Evolutionary conservation across 2,797 vertebrate species (phyloP).

Genomic region (Aphelocoma californica): DNA sequence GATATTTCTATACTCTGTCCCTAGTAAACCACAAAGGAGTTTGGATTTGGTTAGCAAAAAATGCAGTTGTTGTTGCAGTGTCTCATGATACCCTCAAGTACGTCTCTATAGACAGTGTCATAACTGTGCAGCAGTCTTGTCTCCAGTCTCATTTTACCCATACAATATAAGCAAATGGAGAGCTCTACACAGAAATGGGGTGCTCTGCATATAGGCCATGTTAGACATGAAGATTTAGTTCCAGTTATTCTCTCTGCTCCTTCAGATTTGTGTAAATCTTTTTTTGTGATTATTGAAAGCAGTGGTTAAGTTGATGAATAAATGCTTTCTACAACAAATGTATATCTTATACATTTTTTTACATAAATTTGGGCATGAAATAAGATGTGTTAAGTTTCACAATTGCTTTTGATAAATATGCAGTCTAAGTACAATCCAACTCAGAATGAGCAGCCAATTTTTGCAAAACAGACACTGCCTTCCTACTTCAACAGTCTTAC

Average conservation of each 20-base stretch:
- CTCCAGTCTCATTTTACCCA: background rate
- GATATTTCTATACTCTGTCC: background rate
- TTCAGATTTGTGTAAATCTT: background rate
- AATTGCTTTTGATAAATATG: background rate
- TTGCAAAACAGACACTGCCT: background rate
- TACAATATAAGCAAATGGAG: background rate
- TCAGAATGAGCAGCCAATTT: background rate
- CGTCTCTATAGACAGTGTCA: background rate
- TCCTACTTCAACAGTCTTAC: background rate
- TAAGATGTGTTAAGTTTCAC: background rate
- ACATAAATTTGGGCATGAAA: background rate
- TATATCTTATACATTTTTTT: background rate
- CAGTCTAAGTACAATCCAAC: background rate
- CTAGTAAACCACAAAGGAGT: background rate
- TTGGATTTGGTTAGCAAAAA: background rate
- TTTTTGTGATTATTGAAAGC: background rate
- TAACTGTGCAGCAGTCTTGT: background rate
- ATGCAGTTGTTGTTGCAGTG: background rate
- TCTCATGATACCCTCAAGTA: background rate
- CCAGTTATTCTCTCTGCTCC: background rate
- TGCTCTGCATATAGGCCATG: background rate
- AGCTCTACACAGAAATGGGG: background rate
- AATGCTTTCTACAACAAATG: background rate
- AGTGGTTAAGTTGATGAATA: background rate
- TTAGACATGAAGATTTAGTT: background rate